Evolutionary conservation across 1,140 invertebrate species (phyloP).

Genomic region (Zaprionus ghesquierei): DNA sequence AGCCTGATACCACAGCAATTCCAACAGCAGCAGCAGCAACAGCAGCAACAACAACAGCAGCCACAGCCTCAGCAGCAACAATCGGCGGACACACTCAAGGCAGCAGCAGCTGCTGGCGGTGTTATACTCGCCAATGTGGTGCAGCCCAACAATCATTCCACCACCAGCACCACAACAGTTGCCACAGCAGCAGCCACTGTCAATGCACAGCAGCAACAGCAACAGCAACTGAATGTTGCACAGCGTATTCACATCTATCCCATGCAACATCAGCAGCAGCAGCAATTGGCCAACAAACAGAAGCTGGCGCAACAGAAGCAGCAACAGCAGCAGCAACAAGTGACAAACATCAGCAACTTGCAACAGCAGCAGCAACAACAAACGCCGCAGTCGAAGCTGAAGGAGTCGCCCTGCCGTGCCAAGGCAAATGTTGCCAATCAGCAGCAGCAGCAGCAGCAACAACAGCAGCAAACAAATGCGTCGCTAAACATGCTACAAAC

Average conservation of each 20-base stretch:
- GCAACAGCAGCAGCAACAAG: slow-evolving; percentile 24
- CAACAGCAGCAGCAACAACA: slow-evolving; percentile 40
- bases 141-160: slow-evolving; percentile 77
- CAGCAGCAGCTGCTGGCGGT: slow-evolving; percentile 10
- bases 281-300: slow-evolving; percentile 56
- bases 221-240: slow-evolving; percentile 54
- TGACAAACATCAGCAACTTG: neutral
- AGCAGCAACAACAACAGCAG: slow-evolving; percentile 38
- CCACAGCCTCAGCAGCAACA: slow-evolving; percentile 42
- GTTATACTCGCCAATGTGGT: slow-evolving; percentile 72
- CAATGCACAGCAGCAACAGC: slow-evolving; percentile 37
- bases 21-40: slow-evolving; percentile 45
- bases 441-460: slow-evolving; percentile 29
- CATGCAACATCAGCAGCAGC: slow-evolving; percentile 77
- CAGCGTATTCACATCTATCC: slow-evolving; percentile 81
- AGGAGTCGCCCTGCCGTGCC: slow-evolving; percentile 35
- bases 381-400: slow-evolving; percentile 31
- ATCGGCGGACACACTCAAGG: slow-evolving; percentile 40
- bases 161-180: slow-evolving; percentile 38
- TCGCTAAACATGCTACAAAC: slow-evolving; percentile 43
- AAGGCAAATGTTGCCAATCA: slow-evolving; percentile 33
- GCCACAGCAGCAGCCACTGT: slow-evolving; percentile 8
- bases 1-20: slow-evolving; percentile 65
- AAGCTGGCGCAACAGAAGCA: slow-evolving; percentile 52
- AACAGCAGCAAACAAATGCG: slow-evolving; percentile 26